Conservation (phyloP, 2,113 vertebrate genomes). For the Nycticorax nycticorax region DNA sequence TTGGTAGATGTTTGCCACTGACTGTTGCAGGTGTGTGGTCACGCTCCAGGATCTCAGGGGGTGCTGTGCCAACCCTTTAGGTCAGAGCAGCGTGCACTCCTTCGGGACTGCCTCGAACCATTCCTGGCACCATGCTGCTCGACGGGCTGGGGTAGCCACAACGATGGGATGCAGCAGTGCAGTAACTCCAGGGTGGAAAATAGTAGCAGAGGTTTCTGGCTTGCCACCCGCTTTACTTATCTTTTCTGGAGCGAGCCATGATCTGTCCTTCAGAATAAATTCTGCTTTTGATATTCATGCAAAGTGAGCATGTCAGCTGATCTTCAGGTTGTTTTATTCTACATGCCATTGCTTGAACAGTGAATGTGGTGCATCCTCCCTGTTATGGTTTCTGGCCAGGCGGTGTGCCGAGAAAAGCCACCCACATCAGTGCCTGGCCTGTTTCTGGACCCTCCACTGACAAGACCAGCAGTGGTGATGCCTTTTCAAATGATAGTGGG, state of each 20-base stretch:
- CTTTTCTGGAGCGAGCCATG: accelerated
- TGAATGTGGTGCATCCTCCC: accelerated
- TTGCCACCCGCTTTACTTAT: accelerated
- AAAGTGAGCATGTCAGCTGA: neutral
- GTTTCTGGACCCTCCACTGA: neutral
- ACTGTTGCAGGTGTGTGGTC: neutral
- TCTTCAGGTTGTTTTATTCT: neutral
- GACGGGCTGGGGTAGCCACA: neutral
- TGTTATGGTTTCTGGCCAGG: accelerated
- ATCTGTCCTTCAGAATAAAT: neutral
- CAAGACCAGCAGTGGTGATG: neutral
- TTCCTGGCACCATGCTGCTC: accelerated
- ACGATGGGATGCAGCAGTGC: neutral
- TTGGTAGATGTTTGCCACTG: neutral
- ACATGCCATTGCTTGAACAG: neutral
- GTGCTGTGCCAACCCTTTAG: neutral
- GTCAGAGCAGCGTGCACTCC: accelerated
- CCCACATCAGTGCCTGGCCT: neutral
- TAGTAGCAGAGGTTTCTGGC: neutral
- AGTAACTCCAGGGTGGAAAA: neutral
- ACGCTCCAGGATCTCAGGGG: accelerated
- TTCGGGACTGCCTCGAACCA: accelerated
- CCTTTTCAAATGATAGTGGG: neutral
- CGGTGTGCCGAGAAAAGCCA: accelerated
- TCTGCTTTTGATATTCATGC: neutral